Conservation (phyloP, 2,797 vertebrate species). For the Potorous gilbertii region DNA sequence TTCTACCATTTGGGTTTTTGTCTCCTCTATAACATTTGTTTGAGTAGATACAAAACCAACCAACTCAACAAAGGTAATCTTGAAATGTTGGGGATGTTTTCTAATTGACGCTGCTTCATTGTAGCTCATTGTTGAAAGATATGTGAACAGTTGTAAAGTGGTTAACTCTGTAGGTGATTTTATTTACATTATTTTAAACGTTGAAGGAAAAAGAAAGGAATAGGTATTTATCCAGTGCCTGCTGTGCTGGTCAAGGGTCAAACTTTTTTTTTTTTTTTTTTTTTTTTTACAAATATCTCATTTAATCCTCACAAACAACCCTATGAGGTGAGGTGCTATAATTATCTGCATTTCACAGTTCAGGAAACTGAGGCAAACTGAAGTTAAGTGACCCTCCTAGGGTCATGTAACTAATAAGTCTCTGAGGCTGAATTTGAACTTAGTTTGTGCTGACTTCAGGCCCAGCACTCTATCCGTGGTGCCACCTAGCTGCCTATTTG, state of each 20-base stretch:
- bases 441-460: neutral
- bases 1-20: neutral
- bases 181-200: neutral
- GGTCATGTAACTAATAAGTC: neutral
- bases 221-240: neutral
- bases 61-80: neutral
- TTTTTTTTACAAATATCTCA: neutral
- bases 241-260: neutral
- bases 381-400: neutral
- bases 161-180: neutral
- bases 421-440: neutral
- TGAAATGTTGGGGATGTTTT: neutral
- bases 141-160: neutral
- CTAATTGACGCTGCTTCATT: neutral
- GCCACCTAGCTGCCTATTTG: neutral
- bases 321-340: neutral
- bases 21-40: neutral
- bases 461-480: neutral
- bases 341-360: neutral
- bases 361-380: neutral
- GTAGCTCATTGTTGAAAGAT: neutral
- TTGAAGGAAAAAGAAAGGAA: neutral
- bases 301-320: neutral
- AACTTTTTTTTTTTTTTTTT: neutral
- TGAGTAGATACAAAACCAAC: neutral